Percentiles rank a stretch among this genome's conserved stretches.
These are phyloP conservation scores for Hemibagrus guttatus DNA, from an alignment of 2,797 vertebrate species.

Conservation along the genomic window DNA sequence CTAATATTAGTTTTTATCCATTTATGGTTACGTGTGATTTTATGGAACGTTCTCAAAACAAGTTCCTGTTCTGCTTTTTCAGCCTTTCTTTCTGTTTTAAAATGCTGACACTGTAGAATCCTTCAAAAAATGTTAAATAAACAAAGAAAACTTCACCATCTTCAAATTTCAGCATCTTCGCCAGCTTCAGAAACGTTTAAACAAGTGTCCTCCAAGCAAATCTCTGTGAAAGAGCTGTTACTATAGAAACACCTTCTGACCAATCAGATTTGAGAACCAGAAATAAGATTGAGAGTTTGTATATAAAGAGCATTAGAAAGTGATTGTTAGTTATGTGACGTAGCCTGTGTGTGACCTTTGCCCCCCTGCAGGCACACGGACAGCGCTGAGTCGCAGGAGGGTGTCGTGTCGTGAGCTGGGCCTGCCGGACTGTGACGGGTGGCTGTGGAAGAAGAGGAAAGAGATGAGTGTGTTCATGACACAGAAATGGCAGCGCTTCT, in stretches of 20 bases:
- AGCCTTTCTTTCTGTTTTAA: background rate
- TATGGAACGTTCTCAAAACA: no score
- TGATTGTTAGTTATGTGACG: background rate
- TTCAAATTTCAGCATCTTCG: background rate
- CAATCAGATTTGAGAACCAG: background rate
- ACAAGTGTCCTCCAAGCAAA: background rate
- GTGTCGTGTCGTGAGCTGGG: conserved; percentile 91
- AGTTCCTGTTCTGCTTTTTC: background rate
- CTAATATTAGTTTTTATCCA: background rate
- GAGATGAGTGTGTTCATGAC: conserved; percentile 83
- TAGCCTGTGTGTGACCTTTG: background rate
- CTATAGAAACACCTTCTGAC: background rate
- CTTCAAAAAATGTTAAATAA: background rate
- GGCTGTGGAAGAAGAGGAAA: conserved; percentile 94
- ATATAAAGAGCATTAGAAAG: background rate
- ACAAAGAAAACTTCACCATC: background rate
- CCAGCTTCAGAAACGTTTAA: no score
- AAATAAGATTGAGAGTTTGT: background rate
- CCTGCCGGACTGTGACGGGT: conserved; percentile 87
- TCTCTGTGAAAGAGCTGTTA: background rate
- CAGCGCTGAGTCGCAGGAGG: conserved; percentile 82
- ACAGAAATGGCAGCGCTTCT: conserved; percentile 95
- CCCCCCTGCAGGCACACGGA: conserved; percentile 63
- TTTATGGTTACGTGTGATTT: background rate
- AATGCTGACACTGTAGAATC: background rate